A percentile compares a stretch with the other conserved stretches of the same genome.
Evolutionary conservation across 1,140 invertebrate species (phyloP).

Genomic region (Cotesia chilonis): DNA sequence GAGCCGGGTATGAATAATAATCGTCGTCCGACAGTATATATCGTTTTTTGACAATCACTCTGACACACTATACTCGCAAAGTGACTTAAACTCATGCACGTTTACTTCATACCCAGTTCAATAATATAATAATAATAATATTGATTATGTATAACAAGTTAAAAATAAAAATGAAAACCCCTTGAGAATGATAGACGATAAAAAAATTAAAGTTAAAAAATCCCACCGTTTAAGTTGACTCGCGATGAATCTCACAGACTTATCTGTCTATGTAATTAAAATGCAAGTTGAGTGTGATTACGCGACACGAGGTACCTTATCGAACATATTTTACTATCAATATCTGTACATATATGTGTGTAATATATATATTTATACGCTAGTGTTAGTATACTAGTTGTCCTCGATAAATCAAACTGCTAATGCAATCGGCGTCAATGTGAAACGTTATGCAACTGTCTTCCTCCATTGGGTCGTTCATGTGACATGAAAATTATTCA

Average conservation of each 20-base stretch:
- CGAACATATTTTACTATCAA: not conserved
- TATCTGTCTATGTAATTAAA: conserved; percentile 23
- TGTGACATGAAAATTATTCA: conserved; percentile 44
- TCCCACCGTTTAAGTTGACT: not conserved
- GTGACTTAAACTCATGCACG: not conserved
- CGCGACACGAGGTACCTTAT: conserved; percentile 17
- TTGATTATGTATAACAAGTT: too few species aligned
- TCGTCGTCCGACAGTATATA: conserved; percentile 20
- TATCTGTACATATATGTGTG: too few species aligned
- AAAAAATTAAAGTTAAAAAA: too few species aligned
- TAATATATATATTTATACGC: too few species aligned
- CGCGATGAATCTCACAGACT: conserved; percentile 6
- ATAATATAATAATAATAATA: not conserved
- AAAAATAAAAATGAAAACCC: not conserved
- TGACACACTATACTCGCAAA: conserved; percentile 21
- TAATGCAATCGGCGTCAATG: conserved; percentile 30
- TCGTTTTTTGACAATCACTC: conserved; percentile 35
- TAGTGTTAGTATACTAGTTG: conserved; percentile 27
- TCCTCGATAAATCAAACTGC: conserved; percentile 37
- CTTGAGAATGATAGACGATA: not conserved
- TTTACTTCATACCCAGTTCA: not conserved
- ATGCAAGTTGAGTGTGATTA: conserved; percentile 28
- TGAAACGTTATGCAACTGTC: conserved; percentile 18
- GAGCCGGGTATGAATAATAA: conserved; percentile 39
- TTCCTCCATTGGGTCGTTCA: conserved; percentile 23